These are phyloP conservation scores for Dicyrtoma fusca DNA, from an alignment of 2,888 invertebrate species.

Conservation along the genomic window DNA sequence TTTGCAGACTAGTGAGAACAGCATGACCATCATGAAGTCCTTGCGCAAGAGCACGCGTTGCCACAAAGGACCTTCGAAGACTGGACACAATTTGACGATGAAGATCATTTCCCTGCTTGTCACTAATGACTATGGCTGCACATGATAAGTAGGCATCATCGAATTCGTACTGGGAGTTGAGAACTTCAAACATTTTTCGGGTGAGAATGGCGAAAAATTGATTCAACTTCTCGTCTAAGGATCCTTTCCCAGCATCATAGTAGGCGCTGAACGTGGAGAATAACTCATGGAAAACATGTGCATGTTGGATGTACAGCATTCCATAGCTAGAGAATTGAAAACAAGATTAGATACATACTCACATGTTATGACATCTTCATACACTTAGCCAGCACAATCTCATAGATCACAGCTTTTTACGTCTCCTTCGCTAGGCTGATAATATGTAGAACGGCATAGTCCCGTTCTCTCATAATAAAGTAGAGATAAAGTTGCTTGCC, in stretches of 20 bases:
- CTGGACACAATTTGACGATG: slow-evolving; percentile 57
- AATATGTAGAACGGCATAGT: background rate
- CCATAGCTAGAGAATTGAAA: slow-evolving; percentile 67
- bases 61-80: slow-evolving; percentile 78
- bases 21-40: slow-evolving; percentile 65
- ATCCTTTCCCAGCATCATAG: slow-evolving; percentile 80
- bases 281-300: slow-evolving; percentile 88
- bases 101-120: slow-evolving; percentile 55
- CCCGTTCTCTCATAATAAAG: background rate
- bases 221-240: slow-evolving; percentile 85
- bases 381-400: background rate
- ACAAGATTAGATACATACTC: background rate
- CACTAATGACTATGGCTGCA: slow-evolving; percentile 54
- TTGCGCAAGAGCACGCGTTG: slow-evolving; percentile 91
- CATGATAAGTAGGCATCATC: slow-evolving; percentile 64
- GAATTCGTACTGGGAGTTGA: slow-evolving; percentile 90
- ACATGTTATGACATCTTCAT: background rate
- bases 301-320: slow-evolving; percentile 89
- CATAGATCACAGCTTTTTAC: no score
- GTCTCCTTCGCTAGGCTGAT: no score
- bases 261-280: slow-evolving; percentile 88
- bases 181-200: slow-evolving; percentile 93
- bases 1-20: slow-evolving; percentile 54
- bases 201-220: slow-evolving; percentile 90
- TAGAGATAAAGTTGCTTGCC: background rate